Evolutionary conservation across 2,797 vertebrate species (phyloP), one percentile per base, ranked within the genome.

Genomic region (Alosa sapidissima): DNA sequence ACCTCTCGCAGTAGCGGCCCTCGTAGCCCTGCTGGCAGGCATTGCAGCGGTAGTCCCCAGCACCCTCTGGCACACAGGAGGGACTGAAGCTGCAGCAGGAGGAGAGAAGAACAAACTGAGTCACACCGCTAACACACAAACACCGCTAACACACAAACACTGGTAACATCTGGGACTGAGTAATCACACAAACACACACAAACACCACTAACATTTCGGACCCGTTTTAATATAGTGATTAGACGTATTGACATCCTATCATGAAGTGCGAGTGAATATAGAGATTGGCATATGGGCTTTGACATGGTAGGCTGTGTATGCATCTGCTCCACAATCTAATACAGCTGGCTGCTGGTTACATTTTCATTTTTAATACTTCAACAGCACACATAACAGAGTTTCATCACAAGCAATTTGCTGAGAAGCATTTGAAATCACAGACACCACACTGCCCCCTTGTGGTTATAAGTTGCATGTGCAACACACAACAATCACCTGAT

Each of bases 1-100:
- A 97, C 97, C 95, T 97, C 91, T 99, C 97, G 89, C 98, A 99
- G 88, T 97, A 96, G 58, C 94, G 93, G 0, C 97, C 98, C 89
- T 98, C 97, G 0, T 98, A 97, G 28, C 98, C 98, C 0, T 58
- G 86, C 49, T 94, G 89, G 88, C 98, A 99, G 89, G 96, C 94
- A 10, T 95, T 92, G 81, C 98, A 99, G 45, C 88, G 93, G 91
- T 97, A 98, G 88, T 96, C 96, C 0, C 91, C 90, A 0, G 85
- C 89, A 13, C 94, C 96, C 36, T 97, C 96, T 13, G 93, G 88
- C 65, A 95, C 90, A 89, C 98, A 99, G 0, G 96, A 97, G n/a
- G 96, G 93, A 85, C 98, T 99, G 91, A 98, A 99, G 89, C 98
- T 99, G 87, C 24, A 91, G 51, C 24, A 90, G 88, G 81, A n/a